phyloP scores from a whole-genome alignment of 2,888 invertebrate genomes.

The Cephus sareptanus region DNA sequence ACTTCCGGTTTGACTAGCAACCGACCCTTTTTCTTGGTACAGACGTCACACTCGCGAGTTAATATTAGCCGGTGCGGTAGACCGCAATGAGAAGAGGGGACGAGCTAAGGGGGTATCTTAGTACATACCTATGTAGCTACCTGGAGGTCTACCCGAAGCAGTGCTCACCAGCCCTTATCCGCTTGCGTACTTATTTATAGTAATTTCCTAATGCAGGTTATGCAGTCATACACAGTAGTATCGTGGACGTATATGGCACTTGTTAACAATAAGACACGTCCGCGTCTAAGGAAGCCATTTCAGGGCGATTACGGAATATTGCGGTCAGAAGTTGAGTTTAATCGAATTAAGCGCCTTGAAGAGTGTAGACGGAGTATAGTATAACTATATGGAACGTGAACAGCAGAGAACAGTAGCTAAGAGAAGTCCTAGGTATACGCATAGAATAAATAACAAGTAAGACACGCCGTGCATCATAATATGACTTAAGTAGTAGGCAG shows the following conservation, averaged over 20 bases:
- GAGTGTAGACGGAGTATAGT: background rate
- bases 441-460: background rate
- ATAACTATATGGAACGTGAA: background rate
- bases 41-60: background rate
- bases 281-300: background rate
- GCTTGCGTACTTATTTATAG: background rate
- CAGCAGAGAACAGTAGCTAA: background rate
- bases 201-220: background rate
- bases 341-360: background rate
- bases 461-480: background rate
- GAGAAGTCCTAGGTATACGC: background rate
- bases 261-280: background rate
- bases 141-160: background rate
- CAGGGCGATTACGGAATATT: background rate
- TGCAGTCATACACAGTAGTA: background rate
- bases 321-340: slow-evolving; percentile 4
- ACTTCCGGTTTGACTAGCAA: background rate
- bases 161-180: background rate
- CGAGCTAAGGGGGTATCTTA: background rate
- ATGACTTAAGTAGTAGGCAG: background rate
- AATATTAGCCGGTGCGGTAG: background rate
- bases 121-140: background rate
- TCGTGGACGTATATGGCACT: background rate
- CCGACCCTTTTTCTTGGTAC: background rate
- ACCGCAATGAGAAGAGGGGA: background rate